Percentiles rank a stretch among this genome's conserved stretches.
These are phyloP conservation scores for Pyxicephalus adspersus DNA, from an alignment of 2,113 vertebrate genomes.

Conservation along the genomic window DNA sequence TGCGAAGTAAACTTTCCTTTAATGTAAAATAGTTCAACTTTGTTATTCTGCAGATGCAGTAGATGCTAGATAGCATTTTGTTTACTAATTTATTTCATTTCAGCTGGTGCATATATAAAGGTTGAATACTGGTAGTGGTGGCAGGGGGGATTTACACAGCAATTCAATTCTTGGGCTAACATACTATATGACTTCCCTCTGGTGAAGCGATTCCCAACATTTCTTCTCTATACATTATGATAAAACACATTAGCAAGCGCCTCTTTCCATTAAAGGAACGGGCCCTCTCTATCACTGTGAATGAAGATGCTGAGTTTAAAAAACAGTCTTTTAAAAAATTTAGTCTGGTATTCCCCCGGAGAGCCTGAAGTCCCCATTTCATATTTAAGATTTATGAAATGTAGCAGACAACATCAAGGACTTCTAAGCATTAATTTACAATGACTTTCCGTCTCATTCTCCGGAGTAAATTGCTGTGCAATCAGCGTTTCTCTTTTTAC, in stretches of 20 bases:
- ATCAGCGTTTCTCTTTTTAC: conserved; percentile 70
- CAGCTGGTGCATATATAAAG: too few species aligned
- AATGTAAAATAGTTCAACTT: too few species aligned
- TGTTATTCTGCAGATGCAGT: too few species aligned
- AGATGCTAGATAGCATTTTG: too few species aligned
- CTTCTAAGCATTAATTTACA: conserved; percentile 71
- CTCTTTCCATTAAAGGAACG: neutral
- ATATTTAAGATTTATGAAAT: conserved; percentile 70
- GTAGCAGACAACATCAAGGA: conserved; percentile 66
- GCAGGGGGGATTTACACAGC: too few species aligned
- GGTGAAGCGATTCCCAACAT: too few species aligned
- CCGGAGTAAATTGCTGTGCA: conserved; percentile 69
- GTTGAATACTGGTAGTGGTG: too few species aligned
- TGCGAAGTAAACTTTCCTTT: too few species aligned
- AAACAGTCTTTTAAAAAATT: conserved; percentile 59
- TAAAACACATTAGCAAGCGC: neutral
- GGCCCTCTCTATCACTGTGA: conserved; percentile 5
- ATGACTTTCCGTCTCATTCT: conserved; percentile 66
- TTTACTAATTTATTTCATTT: too few species aligned
- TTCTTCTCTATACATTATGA: neutral
- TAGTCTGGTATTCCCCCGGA: conserved; percentile 63
- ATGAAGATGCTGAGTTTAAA: conserved; percentile 61
- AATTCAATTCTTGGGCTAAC: too few species aligned
- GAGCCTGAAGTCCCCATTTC: conserved; percentile 59
- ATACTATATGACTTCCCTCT: too few species aligned